Evolutionary conservation across 2,113 vertebrate species (phyloP).

Genomic region (Albula glossodonta): DNA sequence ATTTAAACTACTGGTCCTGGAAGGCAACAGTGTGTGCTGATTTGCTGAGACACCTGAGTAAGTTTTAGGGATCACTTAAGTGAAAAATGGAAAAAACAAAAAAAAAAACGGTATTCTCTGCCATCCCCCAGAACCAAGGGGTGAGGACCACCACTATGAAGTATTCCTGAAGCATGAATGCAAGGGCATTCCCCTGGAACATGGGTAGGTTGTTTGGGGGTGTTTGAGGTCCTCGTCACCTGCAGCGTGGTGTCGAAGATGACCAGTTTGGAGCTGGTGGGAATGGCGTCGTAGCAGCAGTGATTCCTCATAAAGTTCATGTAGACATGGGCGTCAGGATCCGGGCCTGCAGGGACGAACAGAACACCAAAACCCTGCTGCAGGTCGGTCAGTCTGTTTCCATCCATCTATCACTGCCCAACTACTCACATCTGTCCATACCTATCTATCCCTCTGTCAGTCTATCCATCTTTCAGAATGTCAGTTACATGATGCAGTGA

Average conservation of each 20-base stretch:
- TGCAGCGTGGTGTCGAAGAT: slow-evolving; percentile 77
- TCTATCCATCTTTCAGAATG: no score
- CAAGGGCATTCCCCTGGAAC: neutral
- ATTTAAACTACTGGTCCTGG: no score
- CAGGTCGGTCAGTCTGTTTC: slow-evolving; percentile 11
- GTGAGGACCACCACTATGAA: no score
- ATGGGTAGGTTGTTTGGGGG: neutral
- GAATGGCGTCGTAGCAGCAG: slow-evolving; percentile 87
- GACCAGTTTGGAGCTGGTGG: slow-evolving; percentile 88
- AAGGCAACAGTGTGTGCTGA: no score
- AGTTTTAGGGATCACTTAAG: no score
- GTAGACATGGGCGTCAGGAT: slow-evolving; percentile 75
- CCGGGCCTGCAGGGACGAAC: slow-evolving; percentile 33
- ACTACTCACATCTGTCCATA: no score
- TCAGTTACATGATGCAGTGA: no score
- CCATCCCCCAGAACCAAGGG: no score
- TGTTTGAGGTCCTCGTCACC: slow-evolving; percentile 54
- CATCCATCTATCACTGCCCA: neutral
- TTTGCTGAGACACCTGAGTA: no score
- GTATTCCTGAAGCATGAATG: neutral
- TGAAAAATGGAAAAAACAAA: no score
- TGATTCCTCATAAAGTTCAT: slow-evolving; percentile 92
- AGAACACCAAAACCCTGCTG: neutral
- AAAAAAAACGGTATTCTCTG: no score
- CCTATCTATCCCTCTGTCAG: no score